These are phyloP conservation scores for Nerophis lumbriciformis DNA, from an alignment of 2,113 vertebrate genomes.

Conservation along the genomic window DNA sequence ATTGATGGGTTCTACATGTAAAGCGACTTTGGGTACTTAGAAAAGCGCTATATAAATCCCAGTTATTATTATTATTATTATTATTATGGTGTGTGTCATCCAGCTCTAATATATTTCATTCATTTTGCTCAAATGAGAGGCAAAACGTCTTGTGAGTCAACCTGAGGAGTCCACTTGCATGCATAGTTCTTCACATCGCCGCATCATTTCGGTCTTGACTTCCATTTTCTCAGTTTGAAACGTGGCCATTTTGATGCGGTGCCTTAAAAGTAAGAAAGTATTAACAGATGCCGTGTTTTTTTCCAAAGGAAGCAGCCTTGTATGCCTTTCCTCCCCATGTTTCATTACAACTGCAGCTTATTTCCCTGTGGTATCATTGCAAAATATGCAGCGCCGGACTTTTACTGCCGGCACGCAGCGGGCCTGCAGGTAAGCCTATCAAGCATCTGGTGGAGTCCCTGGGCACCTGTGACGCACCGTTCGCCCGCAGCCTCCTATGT, in stretches of 20 bases:
- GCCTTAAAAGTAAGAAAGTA: conserved; percentile 16
- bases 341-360: conserved; percentile 63
- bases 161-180: too few relatives aligned
- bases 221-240: neutral
- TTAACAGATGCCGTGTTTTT: conserved; percentile 17
- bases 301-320: conserved; percentile 45
- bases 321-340: conserved; percentile 50
- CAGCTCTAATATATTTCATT: too few relatives aligned
- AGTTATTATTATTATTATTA: too few relatives aligned
- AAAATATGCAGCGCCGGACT: conserved; percentile 59
- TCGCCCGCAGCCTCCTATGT: conserved; percentile 49
- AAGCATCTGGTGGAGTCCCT: conserved; percentile 67
- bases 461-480: conserved; percentile 58
- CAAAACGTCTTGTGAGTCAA: too few relatives aligned
- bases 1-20: too few relatives aligned
- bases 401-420: conserved; percentile 60
- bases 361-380: conserved; percentile 66
- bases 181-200: neutral
- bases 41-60: too few relatives aligned
- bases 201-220: neutral
- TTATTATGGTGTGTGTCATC: too few relatives aligned
- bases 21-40: too few relatives aligned
- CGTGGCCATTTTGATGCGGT: neutral
- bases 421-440: conserved; percentile 67
- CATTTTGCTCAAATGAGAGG: too few relatives aligned